These are phyloP conservation scores for Benitochromis conjunctus DNA, from an alignment of 2,113 vertebrate species.

Conservation along the genomic window DNA sequence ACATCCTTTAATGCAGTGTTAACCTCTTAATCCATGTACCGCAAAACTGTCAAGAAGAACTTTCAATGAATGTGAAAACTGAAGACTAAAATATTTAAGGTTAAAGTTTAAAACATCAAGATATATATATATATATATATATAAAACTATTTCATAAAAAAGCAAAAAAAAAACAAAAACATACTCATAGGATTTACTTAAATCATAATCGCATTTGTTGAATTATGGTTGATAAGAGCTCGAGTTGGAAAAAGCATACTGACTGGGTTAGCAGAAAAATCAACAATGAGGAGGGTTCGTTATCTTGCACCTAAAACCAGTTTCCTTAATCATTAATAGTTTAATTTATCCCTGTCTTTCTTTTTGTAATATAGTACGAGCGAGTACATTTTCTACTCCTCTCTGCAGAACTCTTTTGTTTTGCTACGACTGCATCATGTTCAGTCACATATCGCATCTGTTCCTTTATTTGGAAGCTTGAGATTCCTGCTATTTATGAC, in stretches of 20 bases:
- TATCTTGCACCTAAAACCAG: neutral
- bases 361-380: neutral
- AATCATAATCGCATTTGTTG: neutral
- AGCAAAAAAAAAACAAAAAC: neutral
- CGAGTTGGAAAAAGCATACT: neutral
- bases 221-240: neutral
- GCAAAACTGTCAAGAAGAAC: neutral
- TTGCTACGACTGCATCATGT: neutral
- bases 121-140: neutral
- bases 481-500: neutral
- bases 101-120: neutral
- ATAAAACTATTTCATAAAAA: neutral
- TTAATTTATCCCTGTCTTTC: neutral
- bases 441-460: neutral
- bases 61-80: neutral
- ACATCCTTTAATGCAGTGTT: neutral
- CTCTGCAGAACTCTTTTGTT: neutral
- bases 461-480: neutral
- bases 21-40: neutral
- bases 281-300: neutral
- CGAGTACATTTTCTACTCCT: neutral
- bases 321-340: neutral
- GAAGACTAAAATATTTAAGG: neutral
- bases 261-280: neutral
- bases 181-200: too few species aligned